Conservation (phyloP, 2,797 vertebrate genomes). For the Sebastes cheni region DNA sequence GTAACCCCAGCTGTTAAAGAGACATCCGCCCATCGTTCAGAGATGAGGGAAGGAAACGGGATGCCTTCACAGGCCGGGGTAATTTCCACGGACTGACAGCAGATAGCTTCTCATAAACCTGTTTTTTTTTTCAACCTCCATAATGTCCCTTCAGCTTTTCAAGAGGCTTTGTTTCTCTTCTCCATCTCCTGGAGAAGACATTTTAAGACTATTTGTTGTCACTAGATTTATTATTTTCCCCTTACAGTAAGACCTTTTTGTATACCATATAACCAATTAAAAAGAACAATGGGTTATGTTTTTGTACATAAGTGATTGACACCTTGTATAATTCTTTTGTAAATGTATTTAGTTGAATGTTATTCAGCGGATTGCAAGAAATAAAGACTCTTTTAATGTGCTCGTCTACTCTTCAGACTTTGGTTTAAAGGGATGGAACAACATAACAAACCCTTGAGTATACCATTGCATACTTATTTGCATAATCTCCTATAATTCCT, state of each 20-base stretch:
- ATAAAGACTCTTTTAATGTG: neutral
- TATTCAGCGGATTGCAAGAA: neutral
- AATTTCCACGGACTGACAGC: constrained; percentile 56
- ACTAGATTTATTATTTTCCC: neutral
- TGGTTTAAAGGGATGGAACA: neutral
- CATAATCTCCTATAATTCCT: constrained; percentile 41
- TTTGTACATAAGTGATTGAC: neutral
- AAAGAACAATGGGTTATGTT: neutral
- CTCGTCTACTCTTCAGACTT: neutral
- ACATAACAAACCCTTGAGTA: constrained; percentile 4
- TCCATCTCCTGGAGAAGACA: neutral
- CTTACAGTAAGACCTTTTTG: neutral
- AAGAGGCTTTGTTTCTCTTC: constrained; percentile 8
- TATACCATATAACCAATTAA: neutral
- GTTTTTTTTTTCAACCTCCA: neutral
- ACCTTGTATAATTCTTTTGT: neutral
- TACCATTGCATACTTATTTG: constrained; percentile 11
- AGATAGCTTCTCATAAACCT: constrained; percentile 43
- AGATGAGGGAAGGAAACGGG: constrained; percentile 56
- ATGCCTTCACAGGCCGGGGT: constrained; percentile 36
- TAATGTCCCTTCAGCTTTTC: constrained; percentile 26
- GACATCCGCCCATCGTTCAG: constrained; percentile 65
- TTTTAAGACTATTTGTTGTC: neutral
- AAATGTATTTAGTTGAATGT: neutral
- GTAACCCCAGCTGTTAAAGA: constrained; percentile 76